phyloP scores from a whole-genome alignment of 1,140 invertebrate species.

The Brachionus rubens region DNA sequence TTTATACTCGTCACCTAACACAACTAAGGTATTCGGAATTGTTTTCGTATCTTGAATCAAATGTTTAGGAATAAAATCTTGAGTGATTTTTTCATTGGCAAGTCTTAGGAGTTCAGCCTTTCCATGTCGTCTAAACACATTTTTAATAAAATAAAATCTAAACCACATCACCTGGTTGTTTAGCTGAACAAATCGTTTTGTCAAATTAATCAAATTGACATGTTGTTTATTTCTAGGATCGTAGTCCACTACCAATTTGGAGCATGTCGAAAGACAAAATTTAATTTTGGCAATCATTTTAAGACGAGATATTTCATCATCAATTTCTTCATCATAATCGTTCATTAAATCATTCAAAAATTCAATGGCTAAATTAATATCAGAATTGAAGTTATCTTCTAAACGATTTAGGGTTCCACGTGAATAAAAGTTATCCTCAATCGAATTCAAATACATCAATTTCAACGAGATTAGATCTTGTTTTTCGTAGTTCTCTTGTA shows the following conservation, averaged over 20 bases:
- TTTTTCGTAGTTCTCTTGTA: neutral
- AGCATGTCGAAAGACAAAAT: conserved; percentile 22
- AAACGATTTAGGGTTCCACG: neutral
- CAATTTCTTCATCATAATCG: neutral
- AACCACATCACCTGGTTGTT: neutral
- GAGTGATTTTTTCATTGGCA: neutral
- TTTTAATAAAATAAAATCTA: conserved; percentile 18
- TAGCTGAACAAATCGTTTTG: neutral
- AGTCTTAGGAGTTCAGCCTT: neutral
- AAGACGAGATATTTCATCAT: neutral
- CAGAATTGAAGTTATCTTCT: conserved; percentile 6
- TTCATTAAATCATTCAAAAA: neutral
- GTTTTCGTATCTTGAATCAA: neutral
- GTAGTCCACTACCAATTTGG: neutral
- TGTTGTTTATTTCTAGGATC: neutral
- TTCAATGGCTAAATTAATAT: neutral
- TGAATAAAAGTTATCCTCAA: conserved; percentile 20
- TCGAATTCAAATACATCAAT: conserved; percentile 20
- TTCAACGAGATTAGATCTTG: conserved; percentile 10
- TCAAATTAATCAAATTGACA: neutral
- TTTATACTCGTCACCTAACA: neutral
- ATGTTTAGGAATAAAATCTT: neutral
- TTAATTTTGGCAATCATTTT: conserved; percentile 13
- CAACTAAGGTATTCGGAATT: neutral
- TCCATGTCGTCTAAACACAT: neutral